These are phyloP conservation scores for Tetragonisca angustula DNA, from an alignment of 2,888 invertebrate species.

Conservation along the genomic window DNA sequence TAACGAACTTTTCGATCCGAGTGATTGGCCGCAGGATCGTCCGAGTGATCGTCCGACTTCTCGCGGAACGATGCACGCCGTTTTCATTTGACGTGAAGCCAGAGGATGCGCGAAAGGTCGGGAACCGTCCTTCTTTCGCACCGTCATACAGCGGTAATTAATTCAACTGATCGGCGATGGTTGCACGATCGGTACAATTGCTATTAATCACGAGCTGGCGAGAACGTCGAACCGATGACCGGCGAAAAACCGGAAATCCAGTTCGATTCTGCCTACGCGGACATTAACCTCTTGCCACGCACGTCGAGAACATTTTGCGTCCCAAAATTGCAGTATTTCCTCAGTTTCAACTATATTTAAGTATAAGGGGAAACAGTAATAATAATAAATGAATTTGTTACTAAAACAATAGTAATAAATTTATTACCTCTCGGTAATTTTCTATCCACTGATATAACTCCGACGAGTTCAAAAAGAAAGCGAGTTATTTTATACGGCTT, in stretches of 20 bases:
- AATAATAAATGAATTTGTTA: too few species aligned
- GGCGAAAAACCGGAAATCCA: conserved; percentile 24
- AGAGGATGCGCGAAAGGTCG: not conserved
- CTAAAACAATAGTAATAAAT: too few species aligned
- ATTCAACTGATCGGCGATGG: conserved; percentile 36
- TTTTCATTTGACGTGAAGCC: not conserved
- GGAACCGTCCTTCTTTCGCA: conserved; percentile 17
- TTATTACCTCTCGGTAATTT: too few species aligned
- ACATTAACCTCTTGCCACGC: not conserved
- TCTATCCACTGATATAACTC: too few species aligned
- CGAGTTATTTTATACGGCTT: too few species aligned
- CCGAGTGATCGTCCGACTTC: conserved; percentile 5
- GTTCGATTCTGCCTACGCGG: not conserved
- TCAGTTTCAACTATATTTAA: too few species aligned
- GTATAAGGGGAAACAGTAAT: too few species aligned
- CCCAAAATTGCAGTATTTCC: too few species aligned
- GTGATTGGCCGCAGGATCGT: conserved; percentile 19
- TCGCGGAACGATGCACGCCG: not conserved
- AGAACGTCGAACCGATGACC: conserved; percentile 22
- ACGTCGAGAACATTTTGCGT: not conserved
- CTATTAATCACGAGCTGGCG: conserved; percentile 46
- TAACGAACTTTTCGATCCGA: conserved; percentile 24
- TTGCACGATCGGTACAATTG: not conserved
- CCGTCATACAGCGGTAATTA: conserved; percentile 51
- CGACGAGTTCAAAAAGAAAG: too few species aligned